Conservation (phyloP, 2,888 invertebrate genomes). For the Calameuta pallipes region DNA sequence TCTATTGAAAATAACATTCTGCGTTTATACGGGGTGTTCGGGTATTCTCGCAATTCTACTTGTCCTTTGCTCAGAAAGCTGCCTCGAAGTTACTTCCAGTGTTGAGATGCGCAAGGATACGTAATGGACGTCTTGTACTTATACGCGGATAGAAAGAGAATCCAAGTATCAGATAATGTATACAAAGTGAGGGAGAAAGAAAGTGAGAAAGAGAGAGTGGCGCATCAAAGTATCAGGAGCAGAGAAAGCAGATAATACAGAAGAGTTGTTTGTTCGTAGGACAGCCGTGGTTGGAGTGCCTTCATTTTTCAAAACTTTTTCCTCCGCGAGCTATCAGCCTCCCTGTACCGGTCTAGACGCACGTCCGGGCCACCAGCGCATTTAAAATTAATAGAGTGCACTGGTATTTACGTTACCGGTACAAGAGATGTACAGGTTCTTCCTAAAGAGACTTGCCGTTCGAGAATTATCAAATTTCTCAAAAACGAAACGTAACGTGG, state of each 20-base stretch:
- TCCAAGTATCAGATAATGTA: background rate
- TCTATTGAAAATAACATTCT: too few relatives aligned
- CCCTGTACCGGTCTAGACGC: conserved; percentile 9
- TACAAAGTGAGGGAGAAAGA: background rate
- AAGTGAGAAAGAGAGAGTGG: background rate
- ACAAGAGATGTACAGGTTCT: background rate
- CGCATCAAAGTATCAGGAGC: background rate
- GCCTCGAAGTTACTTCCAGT: background rate
- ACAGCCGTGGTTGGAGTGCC: conserved; percentile 20
- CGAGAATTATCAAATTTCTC: background rate
- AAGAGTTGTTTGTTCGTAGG: conserved; percentile 26
- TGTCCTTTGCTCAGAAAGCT: background rate
- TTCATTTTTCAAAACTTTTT: conserved; percentile 34
- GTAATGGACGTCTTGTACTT: background rate
- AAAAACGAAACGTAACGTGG: background rate
- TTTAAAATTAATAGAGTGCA: conserved; percentile 31
- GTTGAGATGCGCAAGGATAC: background rate
- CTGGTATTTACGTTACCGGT: background rate
- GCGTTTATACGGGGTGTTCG: background rate
- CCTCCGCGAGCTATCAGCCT: conserved; percentile 19
- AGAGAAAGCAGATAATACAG: background rate
- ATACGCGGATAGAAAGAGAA: background rate
- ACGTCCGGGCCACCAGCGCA: conserved; percentile 22
- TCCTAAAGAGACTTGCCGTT: conserved; percentile 3
- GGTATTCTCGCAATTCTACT: background rate